Conservation (phyloP, 1,140 invertebrate species). For the Megalopta genalis region DNA sequence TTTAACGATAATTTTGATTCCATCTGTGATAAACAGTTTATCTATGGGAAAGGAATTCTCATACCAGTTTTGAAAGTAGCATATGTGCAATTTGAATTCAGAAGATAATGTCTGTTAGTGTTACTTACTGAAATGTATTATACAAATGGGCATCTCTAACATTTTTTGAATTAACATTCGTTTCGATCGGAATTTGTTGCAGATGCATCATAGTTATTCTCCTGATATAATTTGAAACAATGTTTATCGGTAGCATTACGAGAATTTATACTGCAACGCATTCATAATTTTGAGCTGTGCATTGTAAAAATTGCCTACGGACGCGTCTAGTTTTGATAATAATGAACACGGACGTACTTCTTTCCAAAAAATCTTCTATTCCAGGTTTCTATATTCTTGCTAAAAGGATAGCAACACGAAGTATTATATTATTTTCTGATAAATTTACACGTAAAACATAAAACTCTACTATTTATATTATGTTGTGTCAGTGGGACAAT, state of each 20-base stretch:
- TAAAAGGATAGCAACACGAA: not conserved
- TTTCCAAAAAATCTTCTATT: constrained; percentile 29
- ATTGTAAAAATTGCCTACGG: constrained; percentile 10
- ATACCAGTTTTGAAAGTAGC: constrained; percentile 7
- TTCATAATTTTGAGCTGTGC: not conserved
- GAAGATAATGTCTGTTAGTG: not conserved
- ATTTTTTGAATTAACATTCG: not conserved
- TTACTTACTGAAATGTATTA: not conserved
- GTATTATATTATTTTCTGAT: constrained; percentile 34
- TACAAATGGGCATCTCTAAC: not conserved
- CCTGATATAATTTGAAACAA: not conserved
- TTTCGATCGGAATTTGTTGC: not conserved
- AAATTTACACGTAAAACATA: constrained; percentile 27
- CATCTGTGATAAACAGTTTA: constrained; percentile 75
- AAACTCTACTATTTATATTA: not conserved
- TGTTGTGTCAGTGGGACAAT: no score
- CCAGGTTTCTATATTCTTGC: constrained; percentile 34
- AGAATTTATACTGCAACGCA: not conserved
- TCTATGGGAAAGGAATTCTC: constrained; percentile 25
- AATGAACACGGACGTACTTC: not conserved
- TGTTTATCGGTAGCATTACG: not conserved
- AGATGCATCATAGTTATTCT: not conserved
- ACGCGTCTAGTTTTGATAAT: constrained; percentile 13
- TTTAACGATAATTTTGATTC: constrained; percentile 63
- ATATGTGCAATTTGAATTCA: not conserved